These are phyloP conservation scores for Musca domestica DNA, from an alignment of 1,140 invertebrate genomes.

Conservation along the genomic window DNA sequence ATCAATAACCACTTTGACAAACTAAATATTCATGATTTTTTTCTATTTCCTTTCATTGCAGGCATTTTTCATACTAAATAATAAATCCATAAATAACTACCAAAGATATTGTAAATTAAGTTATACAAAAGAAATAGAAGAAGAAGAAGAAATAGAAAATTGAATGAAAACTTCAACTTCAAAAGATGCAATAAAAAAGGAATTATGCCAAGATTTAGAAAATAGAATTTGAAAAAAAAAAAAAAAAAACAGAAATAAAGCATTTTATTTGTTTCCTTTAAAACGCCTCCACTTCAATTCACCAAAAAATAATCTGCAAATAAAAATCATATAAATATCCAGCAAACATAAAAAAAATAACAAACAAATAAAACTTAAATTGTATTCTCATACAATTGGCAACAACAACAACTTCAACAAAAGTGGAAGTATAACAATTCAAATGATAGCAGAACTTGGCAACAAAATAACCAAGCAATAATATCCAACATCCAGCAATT, in stretches of 20 bases:
- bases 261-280: too few species aligned
- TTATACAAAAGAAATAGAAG: not conserved
- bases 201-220: not conserved
- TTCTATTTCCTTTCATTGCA: not conserved
- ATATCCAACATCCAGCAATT: too few species aligned
- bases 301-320: not conserved
- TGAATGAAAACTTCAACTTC: not conserved
- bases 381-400: not conserved
- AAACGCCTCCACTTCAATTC: not conserved
- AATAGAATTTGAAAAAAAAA: not conserved
- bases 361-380: not conserved
- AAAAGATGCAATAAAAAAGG: not conserved
- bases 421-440: not conserved
- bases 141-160: too few species aligned
- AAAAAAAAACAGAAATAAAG: not conserved
- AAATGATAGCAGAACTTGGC: not conserved
- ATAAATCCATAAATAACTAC: not conserved
- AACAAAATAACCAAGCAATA: not conserved
- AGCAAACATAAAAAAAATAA: not conserved
- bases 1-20: too few species aligned
- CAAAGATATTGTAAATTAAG: conserved; percentile 16
- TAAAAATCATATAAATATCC: not conserved
- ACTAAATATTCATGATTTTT: not conserved
- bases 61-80: not conserved
- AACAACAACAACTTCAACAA: not conserved